Conservation (phyloP, 2,797 vertebrate species). For the Epinephelus coioides region DNA sequence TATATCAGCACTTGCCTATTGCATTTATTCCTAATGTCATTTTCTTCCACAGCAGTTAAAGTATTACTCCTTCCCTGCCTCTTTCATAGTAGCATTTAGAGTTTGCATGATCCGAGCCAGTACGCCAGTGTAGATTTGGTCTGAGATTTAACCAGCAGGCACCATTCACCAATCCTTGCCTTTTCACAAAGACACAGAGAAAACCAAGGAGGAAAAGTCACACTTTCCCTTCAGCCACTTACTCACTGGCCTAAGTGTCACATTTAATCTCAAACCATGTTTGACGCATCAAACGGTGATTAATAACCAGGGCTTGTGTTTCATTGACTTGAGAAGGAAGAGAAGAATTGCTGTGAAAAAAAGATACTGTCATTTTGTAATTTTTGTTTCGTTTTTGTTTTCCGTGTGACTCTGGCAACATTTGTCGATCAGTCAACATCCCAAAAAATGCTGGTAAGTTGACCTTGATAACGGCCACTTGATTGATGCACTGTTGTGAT, state of each 20-base stretch:
- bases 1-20: background rate
- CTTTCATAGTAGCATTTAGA: slow-evolving; percentile 9
- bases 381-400: slow-evolving; percentile 89
- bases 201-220: slow-evolving; percentile 14
- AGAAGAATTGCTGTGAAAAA: slow-evolving; percentile 75
- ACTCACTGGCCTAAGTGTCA: slow-evolving; percentile 37
- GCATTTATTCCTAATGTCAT: slow-evolving; percentile 30
- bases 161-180: slow-evolving; percentile 8
- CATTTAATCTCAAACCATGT: slow-evolving; percentile 26
- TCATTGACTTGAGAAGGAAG: slow-evolving; percentile 54
- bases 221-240: slow-evolving; percentile 33
- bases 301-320: slow-evolving; percentile 51
- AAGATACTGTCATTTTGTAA: slow-evolving; percentile 84
- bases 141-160: slow-evolving; percentile 31
- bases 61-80: background rate
- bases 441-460: slow-evolving; percentile 93
- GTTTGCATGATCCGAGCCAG: slow-evolving; percentile 42
- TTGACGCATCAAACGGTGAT: slow-evolving; percentile 32
- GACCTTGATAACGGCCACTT: slow-evolving; percentile 85
- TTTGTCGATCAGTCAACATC: slow-evolving; percentile 91
- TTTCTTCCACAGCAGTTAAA: slow-evolving; percentile 39
- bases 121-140: slow-evolving; percentile 19
- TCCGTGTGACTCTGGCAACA: slow-evolving; percentile 89
- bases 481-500: slow-evolving; percentile 87
- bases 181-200: slow-evolving; percentile 15